Evolutionary conservation across 2,888 invertebrate species (phyloP), one percentile per base, ranked within the genome.

Genomic region (Tetranychus truncatus): DNA sequence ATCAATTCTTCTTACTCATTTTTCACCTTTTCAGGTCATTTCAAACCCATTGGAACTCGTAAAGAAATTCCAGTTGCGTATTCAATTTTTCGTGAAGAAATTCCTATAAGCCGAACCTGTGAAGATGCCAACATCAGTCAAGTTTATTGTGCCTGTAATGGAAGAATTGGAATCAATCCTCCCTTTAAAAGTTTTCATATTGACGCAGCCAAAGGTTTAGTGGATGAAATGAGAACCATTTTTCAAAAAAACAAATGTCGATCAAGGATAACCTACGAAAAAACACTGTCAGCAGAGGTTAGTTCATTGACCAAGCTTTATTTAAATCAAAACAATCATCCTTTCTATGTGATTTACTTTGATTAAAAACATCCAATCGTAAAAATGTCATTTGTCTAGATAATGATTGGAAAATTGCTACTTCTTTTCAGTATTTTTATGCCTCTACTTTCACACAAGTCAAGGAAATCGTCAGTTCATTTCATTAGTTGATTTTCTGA

Each of bases 61-160:
- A 18, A 2, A 18, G 20, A 72, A n/a, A 72, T 9, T 34, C n/a
- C 45, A 20, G 24, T 24, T 7, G 69, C 20, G 1, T 24, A 24
- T 21, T 72, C 72, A 20, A 15, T 34, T 11, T 72, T 44, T 15
- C 72, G 72, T 1, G 72, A 72, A 72, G 72, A 72, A 20, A 55
- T 73, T 73, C 73, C 73, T 5, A 66, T 24, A 8, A 21, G 9
- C 18, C 20, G 73, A 15, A 46, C 46, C 7, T 73, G 73, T 11
- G 18, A 20, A 6, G 65, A 46, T 73, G 73, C 73, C 18, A n/a
- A 45, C n/a, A 55, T 73, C 8, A n/a, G 6, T 11, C 34, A 15
- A n/a, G 11, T 65, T 1, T 73, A 66, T 9, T 73, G 73, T 55
- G 65, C n/a, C 20, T 73, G 73, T 66, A 66, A 73, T 73, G 73